phyloP scores from a whole-genome alignment of 2,113 vertebrate genomes.

The Drymodes brunneopygia region DNA sequence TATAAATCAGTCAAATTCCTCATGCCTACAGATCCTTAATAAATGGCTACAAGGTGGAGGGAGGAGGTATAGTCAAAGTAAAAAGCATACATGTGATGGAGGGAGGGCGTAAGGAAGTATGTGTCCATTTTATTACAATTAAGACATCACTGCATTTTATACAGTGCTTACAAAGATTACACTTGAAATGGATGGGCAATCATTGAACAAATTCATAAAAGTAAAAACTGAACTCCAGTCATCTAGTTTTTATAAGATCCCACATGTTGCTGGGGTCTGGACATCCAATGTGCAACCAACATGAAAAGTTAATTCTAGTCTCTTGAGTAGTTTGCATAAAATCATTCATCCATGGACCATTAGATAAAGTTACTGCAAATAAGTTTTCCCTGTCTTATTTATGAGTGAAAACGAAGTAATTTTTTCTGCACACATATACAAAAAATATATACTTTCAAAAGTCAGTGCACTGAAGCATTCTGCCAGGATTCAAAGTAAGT shows the following conservation, averaged over 20 bases:
- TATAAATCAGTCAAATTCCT: constrained; percentile 50
- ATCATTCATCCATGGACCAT: constrained; percentile 77
- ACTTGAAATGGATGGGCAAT: constrained; percentile 38
- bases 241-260: constrained; percentile 58
- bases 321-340: constrained; percentile 76
- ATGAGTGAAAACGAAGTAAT: constrained; percentile 74
- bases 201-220: constrained; percentile 46
- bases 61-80: not conserved
- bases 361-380: constrained; percentile 78
- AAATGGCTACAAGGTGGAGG: not conserved
- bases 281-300: constrained; percentile 75
- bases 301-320: constrained; percentile 79
- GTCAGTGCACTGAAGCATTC: constrained; percentile 70
- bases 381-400: constrained; percentile 74
- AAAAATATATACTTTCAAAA: constrained; percentile 71
- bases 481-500: constrained; percentile 57
- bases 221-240: constrained; percentile 48
- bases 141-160: constrained; percentile 28
- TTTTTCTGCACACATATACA: constrained; percentile 63
- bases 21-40: constrained; percentile 19
- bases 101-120: not conserved
- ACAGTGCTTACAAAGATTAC: constrained; percentile 23
- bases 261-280: constrained; percentile 60
- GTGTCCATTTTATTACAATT: constrained; percentile 27
- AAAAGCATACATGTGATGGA: not conserved